These are phyloP conservation scores for Notechis scutatus DNA, from an alignment of 2,113 vertebrate species.

Conservation along the genomic window DNA sequence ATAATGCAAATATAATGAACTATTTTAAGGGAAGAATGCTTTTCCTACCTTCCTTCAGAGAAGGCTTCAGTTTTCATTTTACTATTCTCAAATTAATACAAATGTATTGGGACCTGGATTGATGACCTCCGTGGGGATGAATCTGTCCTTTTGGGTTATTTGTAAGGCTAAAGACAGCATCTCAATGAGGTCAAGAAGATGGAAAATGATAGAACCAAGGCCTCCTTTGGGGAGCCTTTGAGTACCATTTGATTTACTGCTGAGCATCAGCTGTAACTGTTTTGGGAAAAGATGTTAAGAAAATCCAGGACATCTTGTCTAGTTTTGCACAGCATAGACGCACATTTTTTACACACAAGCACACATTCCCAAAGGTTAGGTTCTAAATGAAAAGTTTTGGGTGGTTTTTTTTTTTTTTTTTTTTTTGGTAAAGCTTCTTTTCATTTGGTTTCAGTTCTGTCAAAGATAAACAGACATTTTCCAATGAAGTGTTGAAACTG, in stretches of 20 bases:
- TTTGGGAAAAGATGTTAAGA: constrained; percentile 17
- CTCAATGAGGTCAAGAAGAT: constrained; percentile 36
- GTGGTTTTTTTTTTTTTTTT: not conserved
- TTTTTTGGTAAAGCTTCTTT: not conserved
- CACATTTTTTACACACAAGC: not conserved
- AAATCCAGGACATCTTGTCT: not conserved
- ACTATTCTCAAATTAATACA: constrained; percentile 59
- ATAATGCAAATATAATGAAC: constrained; percentile 58
- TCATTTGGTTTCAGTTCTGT: rapidly evolving
- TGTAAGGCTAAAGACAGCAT: constrained; percentile 29
- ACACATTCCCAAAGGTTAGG: not conserved
- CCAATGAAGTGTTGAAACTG: constrained; percentile 6
- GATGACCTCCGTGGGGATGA: not conserved
- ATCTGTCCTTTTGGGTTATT: constrained; percentile 24
- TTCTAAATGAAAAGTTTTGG: constrained; percentile 1
- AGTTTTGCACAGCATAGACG: constrained; percentile 7
- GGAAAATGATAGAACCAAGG: not conserved
- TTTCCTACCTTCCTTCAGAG: constrained; percentile 23
- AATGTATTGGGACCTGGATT: constrained; percentile 56
- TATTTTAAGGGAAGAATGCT: not conserved
- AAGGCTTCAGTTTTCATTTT: not conserved
- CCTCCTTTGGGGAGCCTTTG: not conserved
- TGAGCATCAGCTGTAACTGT: not conserved
- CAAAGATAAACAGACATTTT: constrained; percentile 27
- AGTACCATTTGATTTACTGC: constrained; percentile 7